Evolutionary conservation across 1,140 invertebrate genomes (phyloP).

Genomic region (Drosophila malerkotliana): DNA sequence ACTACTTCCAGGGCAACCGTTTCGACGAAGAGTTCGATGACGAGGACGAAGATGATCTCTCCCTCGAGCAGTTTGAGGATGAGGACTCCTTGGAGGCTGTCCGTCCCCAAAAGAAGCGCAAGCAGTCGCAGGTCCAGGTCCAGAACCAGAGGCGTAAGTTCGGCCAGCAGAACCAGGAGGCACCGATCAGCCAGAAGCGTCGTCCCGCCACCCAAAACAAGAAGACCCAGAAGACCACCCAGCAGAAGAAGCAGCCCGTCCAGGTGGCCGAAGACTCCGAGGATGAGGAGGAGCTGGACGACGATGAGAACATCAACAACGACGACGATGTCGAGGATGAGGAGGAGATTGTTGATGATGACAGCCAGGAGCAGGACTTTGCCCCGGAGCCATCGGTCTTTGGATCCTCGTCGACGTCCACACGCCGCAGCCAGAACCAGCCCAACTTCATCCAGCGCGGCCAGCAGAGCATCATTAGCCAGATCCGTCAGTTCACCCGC

Average conservation of each 20-base stretch:
- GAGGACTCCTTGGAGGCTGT: constrained; percentile 41
- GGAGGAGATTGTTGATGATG: constrained; percentile 25
- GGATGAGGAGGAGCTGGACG: constrained; percentile 42
- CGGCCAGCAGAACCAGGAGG: constrained; percentile 22
- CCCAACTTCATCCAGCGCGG: constrained; percentile 74
- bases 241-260: constrained; percentile 29
- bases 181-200: constrained; percentile 32
- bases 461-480: constrained; percentile 74
- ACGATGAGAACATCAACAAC: constrained; percentile 13
- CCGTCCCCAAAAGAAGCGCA: constrained; percentile 40
- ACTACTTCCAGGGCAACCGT: constrained; percentile 61
- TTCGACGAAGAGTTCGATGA: constrained; percentile 70
- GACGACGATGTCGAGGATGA: constrained; percentile 51
- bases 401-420: constrained; percentile 33
- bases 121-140: constrained; percentile 20
- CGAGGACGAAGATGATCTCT: constrained; percentile 39
- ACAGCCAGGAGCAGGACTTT: constrained; percentile 36
- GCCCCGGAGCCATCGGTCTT: constrained; percentile 9
- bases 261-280: constrained; percentile 30
- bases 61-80: constrained; percentile 40
- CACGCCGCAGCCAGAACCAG: constrained; percentile 61
- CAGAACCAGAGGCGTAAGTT: constrained; percentile 17
- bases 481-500: constrained; percentile 71
- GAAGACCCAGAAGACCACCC: constrained; percentile 13
- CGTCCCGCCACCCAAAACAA: constrained; percentile 13